phyloP scores from a whole-genome alignment of 1,140 invertebrate genomes.

The Lepidurus packardi region DNA sequence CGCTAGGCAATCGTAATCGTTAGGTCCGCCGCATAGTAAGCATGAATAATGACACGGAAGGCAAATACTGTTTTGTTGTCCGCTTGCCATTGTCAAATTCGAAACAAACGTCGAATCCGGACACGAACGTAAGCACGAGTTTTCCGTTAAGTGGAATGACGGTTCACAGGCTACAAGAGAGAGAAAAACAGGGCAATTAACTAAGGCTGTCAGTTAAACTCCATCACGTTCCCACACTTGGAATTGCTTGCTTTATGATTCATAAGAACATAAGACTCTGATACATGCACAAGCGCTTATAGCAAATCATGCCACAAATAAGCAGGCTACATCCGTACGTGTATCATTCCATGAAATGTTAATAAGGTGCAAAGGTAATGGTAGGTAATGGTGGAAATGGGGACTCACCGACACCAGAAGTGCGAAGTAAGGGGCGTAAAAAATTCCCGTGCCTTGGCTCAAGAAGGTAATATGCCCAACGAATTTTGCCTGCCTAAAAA shows the following conservation, averaged over 20 bases:
- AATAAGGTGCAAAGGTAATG: constrained; percentile 15
- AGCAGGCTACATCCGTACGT: background rate
- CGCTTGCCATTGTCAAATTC: constrained; percentile 34
- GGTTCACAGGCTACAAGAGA: constrained; percentile 47
- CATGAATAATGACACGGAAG: constrained; percentile 56
- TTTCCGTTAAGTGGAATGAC: constrained; percentile 43
- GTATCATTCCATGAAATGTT: background rate
- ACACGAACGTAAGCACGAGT: constrained; percentile 46
- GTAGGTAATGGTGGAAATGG: constrained; percentile 5
- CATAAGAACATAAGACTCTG: background rate
- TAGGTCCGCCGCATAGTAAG: constrained; percentile 50
- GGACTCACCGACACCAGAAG: constrained; percentile 13
- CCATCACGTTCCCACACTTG: constrained; percentile 2
- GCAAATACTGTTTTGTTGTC: constrained; percentile 39
- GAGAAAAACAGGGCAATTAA: constrained; percentile 32
- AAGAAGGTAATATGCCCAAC: background rate
- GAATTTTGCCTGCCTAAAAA: background rate
- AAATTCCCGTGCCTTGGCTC: constrained; percentile 17
- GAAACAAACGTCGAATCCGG: constrained; percentile 41
- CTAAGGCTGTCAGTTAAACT: background rate
- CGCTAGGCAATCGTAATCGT: constrained; percentile 52
- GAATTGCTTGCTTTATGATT: background rate
- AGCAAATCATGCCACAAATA: background rate
- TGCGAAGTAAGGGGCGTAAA: background rate
- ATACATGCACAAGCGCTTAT: background rate